Evolutionary conservation across 2,113 vertebrate species (phyloP).

Genomic region (Elanus axillaris): DNA sequence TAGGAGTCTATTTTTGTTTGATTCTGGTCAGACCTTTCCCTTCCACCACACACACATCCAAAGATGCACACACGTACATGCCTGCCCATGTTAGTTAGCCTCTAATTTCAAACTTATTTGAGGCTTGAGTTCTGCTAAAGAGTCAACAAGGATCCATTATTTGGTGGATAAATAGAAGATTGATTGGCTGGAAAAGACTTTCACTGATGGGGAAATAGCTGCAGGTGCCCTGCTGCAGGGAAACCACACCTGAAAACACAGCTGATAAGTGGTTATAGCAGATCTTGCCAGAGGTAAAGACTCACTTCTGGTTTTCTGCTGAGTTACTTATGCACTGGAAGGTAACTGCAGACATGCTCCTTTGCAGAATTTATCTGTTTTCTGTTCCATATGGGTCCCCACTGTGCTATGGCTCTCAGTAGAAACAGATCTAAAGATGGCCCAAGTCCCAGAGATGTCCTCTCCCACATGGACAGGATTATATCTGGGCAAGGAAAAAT

Average conservation of each 20-base stretch:
- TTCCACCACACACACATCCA: background rate
- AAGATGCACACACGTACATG: background rate
- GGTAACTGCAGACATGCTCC: background rate
- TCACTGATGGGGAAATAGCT: background rate
- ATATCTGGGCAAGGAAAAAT: background rate
- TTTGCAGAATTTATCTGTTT: background rate
- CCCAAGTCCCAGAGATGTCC: background rate
- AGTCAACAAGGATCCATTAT: background rate
- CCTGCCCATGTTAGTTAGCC: background rate
- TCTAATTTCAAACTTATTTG: background rate
- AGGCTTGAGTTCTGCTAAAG: background rate
- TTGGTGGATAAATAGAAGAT: background rate
- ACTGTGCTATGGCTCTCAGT: background rate
- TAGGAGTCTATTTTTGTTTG: conserved; percentile 24
- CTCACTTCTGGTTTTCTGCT: background rate
- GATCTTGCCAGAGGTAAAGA: background rate
- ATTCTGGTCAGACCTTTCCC: background rate
- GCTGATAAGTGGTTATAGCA: background rate
- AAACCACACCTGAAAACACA: conserved; percentile 18
- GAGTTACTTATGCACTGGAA: background rate
- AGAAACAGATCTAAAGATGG: background rate
- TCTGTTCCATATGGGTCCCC: background rate
- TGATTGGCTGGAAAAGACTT: conserved; percentile 32
- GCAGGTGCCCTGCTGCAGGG: background rate
- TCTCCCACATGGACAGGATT: background rate